Percentiles rank a stretch among this genome's conserved stretches.
Evolutionary conservation across 1,140 invertebrate species (phyloP).

Genomic region (Brachionus rotundiformis): DNA sequence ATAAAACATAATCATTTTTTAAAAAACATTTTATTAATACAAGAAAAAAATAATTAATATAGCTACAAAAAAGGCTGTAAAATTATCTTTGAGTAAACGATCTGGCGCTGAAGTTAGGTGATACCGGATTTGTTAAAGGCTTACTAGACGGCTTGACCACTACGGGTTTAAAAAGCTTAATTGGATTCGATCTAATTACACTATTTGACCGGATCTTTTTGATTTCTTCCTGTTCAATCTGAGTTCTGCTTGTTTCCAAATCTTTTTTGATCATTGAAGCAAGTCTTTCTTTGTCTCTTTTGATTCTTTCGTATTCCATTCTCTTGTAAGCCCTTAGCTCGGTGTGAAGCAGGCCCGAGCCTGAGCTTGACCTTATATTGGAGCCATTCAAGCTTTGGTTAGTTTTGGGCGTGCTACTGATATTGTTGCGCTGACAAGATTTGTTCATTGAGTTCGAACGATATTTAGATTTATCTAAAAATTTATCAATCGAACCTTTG

Average conservation of each 20-base stretch:
- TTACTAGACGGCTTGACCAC: conserved; percentile 60
- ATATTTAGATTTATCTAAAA: neutral
- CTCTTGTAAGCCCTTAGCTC: conserved; percentile 64
- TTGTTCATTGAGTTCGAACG: neutral
- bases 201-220: conserved; percentile 59
- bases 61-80: neutral
- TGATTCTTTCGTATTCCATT: conserved; percentile 62
- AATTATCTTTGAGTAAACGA: conserved; percentile 57
- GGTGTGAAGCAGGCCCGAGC: conserved; percentile 59
- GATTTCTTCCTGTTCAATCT: conserved; percentile 61
- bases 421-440: neutral
- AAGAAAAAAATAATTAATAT: too few species aligned
- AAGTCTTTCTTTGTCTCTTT: conserved; percentile 62
- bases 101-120: conserved; percentile 55
- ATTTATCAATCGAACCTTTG: neutral
- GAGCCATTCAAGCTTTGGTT: neutral
- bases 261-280: conserved; percentile 58
- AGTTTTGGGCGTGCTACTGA: neutral
- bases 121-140: conserved; percentile 60
- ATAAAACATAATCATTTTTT: too few species aligned
- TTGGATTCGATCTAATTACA: conserved; percentile 64
- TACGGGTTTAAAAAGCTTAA: conserved; percentile 61
- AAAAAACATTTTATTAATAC: too few species aligned
- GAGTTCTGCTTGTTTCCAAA: conserved; percentile 54
- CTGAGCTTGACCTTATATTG: neutral